A percentile compares a stretch with the other conserved stretches of the same genome.
Conservation (phyloP, 2,797 vertebrate genomes). For the Microtus obscurus region DNA sequence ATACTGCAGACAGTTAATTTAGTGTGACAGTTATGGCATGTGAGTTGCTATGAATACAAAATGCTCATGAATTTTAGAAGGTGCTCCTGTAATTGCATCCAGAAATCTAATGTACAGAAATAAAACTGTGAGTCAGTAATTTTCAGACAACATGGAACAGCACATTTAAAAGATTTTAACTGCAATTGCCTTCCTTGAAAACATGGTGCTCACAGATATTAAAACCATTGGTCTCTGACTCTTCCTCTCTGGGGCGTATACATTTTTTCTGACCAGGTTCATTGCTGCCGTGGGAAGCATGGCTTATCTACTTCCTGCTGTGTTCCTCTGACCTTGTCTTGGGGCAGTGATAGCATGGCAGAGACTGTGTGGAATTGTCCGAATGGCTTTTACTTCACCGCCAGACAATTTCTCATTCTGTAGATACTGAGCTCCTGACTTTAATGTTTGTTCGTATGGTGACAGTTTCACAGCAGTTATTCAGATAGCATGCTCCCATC, state of each 20-base stretch:
- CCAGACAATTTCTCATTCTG: slow-evolving; percentile 25
- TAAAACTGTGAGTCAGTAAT: slow-evolving; percentile 70
- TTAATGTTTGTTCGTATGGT: slow-evolving; percentile 23
- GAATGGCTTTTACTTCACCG: not conserved
- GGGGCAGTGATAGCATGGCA: not conserved
- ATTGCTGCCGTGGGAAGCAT: not conserved
- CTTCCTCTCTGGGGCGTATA: not conserved
- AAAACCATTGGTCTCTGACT: slow-evolving; percentile 55
- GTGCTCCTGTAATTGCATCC: slow-evolving; percentile 43
- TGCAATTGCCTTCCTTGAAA: not conserved
- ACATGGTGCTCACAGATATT: slow-evolving; percentile 32
- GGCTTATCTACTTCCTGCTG: not conserved
- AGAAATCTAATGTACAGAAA: slow-evolving; percentile 61
- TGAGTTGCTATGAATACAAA: slow-evolving; percentile 71
- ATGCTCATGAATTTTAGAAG: slow-evolving; percentile 72
- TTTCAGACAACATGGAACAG: slow-evolving; percentile 34
- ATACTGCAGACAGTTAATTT: slow-evolving; percentile 67
- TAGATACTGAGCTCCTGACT: not conserved
- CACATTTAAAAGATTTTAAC: slow-evolving; percentile 30
- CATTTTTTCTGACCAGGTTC: not conserved
- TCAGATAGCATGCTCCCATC: not conserved
- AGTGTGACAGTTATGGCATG: slow-evolving; percentile 39
- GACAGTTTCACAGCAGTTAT: not conserved
- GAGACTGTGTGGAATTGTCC: not conserved
- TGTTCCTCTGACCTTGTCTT: not conserved